Percentiles rank a stretch among this genome's conserved stretches.
Evolutionary conservation across 2,797 vertebrate species (phyloP).

Genomic region (Antrozous pallidus): DNA sequence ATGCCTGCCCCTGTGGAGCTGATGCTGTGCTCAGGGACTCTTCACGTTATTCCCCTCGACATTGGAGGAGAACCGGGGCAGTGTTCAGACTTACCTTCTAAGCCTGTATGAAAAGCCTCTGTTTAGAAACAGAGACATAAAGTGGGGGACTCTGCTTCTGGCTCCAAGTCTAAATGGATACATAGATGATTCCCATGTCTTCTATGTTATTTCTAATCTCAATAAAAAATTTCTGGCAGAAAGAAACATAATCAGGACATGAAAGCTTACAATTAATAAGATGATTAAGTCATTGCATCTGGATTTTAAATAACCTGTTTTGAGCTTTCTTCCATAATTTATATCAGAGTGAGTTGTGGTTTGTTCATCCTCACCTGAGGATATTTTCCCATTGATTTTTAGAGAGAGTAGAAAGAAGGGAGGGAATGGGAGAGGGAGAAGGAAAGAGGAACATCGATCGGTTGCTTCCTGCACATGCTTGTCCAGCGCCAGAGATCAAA

Average conservation of each 20-base stretch:
- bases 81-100: neutral
- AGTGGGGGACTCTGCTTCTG: neutral
- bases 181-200: neutral
- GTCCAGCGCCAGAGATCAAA: too few species aligned
- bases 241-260: neutral
- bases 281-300: neutral
- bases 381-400: too few species aligned
- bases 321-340: neutral
- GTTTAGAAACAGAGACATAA: neutral
- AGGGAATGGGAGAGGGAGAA: too few species aligned
- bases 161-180: neutral
- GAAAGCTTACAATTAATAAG: neutral
- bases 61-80: neutral
- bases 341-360: neutral
- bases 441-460: too few species aligned
- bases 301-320: neutral
- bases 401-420: too few species aligned
- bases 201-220: neutral
- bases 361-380: too few species aligned
- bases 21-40: neutral
- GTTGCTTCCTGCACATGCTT: accelerated
- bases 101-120: neutral
- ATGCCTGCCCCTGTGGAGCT: neutral
- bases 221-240: neutral
- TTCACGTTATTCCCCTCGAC: neutral